Evolutionary conservation across 2,797 vertebrate genomes (phyloP), one percentile per base, ranked within the genome.

Genomic region (Myoxocephalus aenaeus): DNA sequence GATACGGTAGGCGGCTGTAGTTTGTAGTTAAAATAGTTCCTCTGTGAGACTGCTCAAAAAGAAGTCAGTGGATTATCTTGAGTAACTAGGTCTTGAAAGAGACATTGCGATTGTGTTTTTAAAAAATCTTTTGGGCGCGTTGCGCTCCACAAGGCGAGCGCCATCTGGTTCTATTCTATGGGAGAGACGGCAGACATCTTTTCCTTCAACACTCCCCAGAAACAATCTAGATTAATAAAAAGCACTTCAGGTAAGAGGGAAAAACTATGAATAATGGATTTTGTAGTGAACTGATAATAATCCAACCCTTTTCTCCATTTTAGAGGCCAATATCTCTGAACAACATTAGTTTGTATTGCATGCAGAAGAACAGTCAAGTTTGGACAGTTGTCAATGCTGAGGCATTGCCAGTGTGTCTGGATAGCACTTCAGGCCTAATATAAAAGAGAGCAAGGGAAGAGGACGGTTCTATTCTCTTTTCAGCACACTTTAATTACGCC

Each of bases 401-500:
- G 85, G 89, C 89, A 87, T 84, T 81, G 81, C 69, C 75, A 82
- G 90, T 93, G 91, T 91, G 79, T 85, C 69, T 92, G 84, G 73
- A 88, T 86, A 83, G 89, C 88, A 92, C 92, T 94, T 90, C 84
- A 93, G 86, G 77, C 62, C 81, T 89, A 85, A 90, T 93, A 82
- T 93, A 83, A 88, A 91, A 92, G 84, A 81, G 67, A 88, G 82
- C 85, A 73, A 84, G 87, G 83, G 88, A 90, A 92, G 87, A 84
- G 84, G 81, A 93, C 73, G 58, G 79, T 81, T 89, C 87, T 85
- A 89, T 94, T 92, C 84, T 93, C 87, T 92, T 63, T 90, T 90
- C 90, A 82, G 78, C 85, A 54, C 76, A 86, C 89, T 94, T 94
- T 94, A 94, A 95, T 95, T 93, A 94, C 8, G 87, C 85, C 89